phyloP scores from a whole-genome alignment of 2,888 invertebrate species.

The Allacma fusca region DNA sequence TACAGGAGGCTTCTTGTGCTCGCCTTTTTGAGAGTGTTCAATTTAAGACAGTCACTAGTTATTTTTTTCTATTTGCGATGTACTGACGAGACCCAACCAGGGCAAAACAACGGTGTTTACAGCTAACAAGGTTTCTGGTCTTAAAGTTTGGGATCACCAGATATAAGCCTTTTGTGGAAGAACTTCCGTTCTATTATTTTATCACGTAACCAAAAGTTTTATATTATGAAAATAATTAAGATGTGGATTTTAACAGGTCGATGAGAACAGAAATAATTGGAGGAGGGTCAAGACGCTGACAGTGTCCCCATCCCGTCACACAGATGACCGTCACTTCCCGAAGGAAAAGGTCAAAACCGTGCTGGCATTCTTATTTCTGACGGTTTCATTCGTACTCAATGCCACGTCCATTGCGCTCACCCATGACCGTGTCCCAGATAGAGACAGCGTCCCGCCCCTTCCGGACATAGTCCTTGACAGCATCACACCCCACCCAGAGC shows the following conservation, averaged over 20 bases:
- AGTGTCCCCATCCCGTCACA: background rate
- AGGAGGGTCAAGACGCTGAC: background rate
- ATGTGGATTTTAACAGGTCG: conserved; percentile 69
- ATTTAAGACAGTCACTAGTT: too few species aligned
- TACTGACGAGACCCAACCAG: too few species aligned
- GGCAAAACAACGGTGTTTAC: too few species aligned
- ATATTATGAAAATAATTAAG: conserved; percentile 62
- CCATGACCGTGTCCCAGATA: conserved; percentile 66
- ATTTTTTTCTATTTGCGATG: too few species aligned
- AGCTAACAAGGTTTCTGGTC: too few species aligned
- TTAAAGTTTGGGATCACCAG: too few species aligned
- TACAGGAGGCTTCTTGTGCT: too few species aligned
- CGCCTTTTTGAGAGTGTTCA: too few species aligned
- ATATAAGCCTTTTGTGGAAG: too few species aligned
- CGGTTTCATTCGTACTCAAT: conserved; percentile 52
- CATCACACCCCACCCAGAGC: conserved; percentile 64
- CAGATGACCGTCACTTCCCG: conserved; percentile 56
- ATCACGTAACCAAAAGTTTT: too few species aligned
- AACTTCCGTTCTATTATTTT: too few species aligned
- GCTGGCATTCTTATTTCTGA: conserved; percentile 57
- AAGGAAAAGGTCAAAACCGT: conserved; percentile 63
- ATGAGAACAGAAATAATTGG: conserved; percentile 19
- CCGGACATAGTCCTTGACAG: conserved; percentile 66
- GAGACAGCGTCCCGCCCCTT: conserved; percentile 63
- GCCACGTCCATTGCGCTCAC: conserved; percentile 64